A percentile compares a stretch with the other conserved stretches of the same genome.
Evolutionary conservation across 2,797 vertebrate species (phyloP).

Genomic region (Ceryle rudis): DNA sequence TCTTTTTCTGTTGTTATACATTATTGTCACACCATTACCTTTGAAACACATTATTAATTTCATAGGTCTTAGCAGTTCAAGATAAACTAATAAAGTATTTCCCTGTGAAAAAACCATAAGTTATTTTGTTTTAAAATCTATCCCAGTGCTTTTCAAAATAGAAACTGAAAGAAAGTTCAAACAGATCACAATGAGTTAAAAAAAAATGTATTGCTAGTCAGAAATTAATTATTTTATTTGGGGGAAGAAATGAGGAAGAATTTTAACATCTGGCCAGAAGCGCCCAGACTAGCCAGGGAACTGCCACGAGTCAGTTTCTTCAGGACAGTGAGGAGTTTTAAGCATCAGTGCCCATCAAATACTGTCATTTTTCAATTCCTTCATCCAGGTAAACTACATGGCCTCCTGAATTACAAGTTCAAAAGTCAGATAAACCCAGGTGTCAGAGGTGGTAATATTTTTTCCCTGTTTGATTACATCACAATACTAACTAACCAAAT

Average conservation of each 20-base stretch:
- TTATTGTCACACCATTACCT: neutral
- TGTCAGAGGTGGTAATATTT: neutral
- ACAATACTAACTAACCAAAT: neutral
- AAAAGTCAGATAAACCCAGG: neutral
- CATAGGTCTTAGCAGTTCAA: neutral
- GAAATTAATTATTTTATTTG: neutral
- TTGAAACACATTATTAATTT: neutral
- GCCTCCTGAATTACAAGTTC: neutral
- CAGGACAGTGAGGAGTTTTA: neutral
- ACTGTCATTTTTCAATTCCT: neutral
- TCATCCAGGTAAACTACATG: rapidly evolving
- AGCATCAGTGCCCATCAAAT: neutral
- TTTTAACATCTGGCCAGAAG: neutral
- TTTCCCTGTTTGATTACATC: neutral
- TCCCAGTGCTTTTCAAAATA: neutral
- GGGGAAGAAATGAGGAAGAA: neutral
- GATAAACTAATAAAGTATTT: neutral
- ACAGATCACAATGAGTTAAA: neutral
- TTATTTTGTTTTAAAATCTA: neutral
- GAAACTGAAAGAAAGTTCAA: neutral
- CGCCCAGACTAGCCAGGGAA: neutral
- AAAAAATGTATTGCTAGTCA: neutral
- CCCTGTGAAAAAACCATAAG: neutral
- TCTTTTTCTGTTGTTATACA: neutral
- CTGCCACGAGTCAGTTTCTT: neutral